These are phyloP conservation scores for Brevimyrus niger DNA, from an alignment of 2,113 vertebrate species.

Conservation along the genomic window DNA sequence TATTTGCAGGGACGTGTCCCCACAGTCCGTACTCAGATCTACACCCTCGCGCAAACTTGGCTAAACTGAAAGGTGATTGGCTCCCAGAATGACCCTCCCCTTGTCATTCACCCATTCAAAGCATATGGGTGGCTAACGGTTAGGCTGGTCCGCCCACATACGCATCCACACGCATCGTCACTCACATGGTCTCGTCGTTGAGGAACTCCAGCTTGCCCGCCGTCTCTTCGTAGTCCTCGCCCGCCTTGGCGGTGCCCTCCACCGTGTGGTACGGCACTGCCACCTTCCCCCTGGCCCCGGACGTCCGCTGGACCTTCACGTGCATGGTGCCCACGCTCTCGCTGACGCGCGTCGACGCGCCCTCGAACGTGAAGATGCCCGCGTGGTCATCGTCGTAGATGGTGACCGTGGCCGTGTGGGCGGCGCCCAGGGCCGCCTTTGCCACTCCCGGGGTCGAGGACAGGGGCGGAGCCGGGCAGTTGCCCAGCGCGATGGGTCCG, in stretches of 20 bases:
- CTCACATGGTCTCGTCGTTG: slow-evolving; percentile 78
- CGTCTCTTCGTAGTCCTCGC: slow-evolving; percentile 73
- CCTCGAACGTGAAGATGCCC: slow-evolving; percentile 73
- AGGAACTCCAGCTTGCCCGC: slow-evolving; percentile 72
- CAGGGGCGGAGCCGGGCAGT: slow-evolving; percentile 45
- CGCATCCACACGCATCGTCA: slow-evolving; percentile 17
- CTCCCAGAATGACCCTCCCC: background rate
- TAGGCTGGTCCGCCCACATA: background rate
- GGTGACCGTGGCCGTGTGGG: slow-evolving; percentile 66
- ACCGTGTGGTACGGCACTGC: slow-evolving; percentile 67
- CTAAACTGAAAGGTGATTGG: background rate
- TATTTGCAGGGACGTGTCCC: background rate
- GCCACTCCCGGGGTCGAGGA: slow-evolving; percentile 47
- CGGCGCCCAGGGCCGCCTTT: slow-evolving; percentile 58
- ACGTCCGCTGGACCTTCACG: slow-evolving; percentile 72
- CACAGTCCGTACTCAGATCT: background rate
- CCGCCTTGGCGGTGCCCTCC: slow-evolving; percentile 67
- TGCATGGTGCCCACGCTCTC: slow-evolving; percentile 72
- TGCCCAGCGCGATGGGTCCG: slow-evolving; percentile 53
- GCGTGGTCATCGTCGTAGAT: slow-evolving; percentile 79
- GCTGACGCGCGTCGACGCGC: slow-evolving; percentile 58
- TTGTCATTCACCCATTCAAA: background rate
- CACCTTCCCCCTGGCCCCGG: slow-evolving; percentile 71
- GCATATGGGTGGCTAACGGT: background rate
- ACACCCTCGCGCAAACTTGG: background rate